These are phyloP conservation scores for Laticauda laticaudata DNA, from an alignment of 2,113 vertebrate species.

Conservation along the genomic window DNA sequence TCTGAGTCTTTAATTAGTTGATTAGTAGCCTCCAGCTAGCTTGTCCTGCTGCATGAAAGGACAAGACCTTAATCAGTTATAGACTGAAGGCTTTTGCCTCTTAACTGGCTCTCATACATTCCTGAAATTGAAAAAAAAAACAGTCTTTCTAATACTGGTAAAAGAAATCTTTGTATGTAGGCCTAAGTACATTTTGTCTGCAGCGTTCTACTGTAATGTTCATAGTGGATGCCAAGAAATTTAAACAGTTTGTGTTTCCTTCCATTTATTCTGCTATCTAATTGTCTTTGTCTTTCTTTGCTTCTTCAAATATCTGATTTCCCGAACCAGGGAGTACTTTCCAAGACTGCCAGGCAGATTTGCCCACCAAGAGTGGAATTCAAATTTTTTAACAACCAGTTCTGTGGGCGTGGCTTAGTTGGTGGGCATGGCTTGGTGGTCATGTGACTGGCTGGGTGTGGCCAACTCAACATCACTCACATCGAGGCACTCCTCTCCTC, in stretches of 20 bases:
- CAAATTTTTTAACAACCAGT: no score
- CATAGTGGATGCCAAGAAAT: not conserved
- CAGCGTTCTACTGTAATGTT: not conserved
- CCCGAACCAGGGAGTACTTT: not conserved
- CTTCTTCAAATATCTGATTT: not conserved
- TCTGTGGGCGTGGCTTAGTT: no score
- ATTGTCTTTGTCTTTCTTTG: not conserved
- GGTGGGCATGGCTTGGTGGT: no score
- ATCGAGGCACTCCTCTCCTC: no score
- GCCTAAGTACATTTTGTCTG: not conserved
- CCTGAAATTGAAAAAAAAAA: not conserved
- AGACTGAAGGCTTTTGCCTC: not conserved
- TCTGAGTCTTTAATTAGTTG: not conserved
- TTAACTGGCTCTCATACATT: not conserved
- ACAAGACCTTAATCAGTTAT: not conserved
- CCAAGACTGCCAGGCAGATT: not conserved
- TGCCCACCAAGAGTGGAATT: not conserved
- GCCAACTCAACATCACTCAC: no score
- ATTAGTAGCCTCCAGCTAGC: not conserved
- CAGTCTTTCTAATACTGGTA: not conserved
- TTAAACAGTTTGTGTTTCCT: not conserved
- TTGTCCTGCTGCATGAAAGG: not conserved
- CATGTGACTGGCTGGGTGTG: no score
- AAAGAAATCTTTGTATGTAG: not conserved
- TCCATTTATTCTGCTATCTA: not conserved